These are phyloP conservation scores for Pachymerium ferrugineum DNA, from an alignment of 2,888 invertebrate genomes.

Conservation along the genomic window DNA sequence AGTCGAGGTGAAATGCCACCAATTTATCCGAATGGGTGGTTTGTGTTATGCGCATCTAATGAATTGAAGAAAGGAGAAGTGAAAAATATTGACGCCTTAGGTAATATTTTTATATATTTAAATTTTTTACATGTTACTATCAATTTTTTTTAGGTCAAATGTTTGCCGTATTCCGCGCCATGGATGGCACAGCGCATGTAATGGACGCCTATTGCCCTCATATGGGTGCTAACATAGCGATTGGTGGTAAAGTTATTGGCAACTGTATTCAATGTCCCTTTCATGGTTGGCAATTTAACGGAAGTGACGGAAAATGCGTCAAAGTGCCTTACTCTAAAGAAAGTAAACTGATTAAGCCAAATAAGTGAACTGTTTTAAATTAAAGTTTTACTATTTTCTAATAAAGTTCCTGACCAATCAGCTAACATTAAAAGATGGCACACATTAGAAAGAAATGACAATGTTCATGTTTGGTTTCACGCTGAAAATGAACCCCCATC, in stretches of 20 bases:
- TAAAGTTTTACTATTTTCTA: no score
- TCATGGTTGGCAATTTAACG: constrained; percentile 78
- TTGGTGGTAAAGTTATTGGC: constrained; percentile 63
- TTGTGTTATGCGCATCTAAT: background rate
- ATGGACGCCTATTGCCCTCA: constrained; percentile 87
- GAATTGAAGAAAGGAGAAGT: background rate
- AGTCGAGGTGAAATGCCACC: background rate
- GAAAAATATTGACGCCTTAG: background rate
- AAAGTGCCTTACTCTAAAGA: constrained; percentile 66
- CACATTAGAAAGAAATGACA: constrained; percentile 62
- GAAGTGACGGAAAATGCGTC: constrained; percentile 64
- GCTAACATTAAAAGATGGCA: constrained; percentile 66
- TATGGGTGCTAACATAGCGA: constrained; percentile 76
- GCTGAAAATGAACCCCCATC: constrained; percentile 62
- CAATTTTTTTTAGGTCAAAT: constrained; percentile 55
- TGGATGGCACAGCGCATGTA: constrained; percentile 59
- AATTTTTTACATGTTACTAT: background rate
- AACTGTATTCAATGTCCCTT: constrained; percentile 83
- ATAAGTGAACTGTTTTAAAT: background rate
- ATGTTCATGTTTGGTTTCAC: constrained; percentile 80
- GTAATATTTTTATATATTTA: background rate
- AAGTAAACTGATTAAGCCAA: constrained; percentile 44
- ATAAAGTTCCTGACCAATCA: constrained; percentile 62
- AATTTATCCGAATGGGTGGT: constrained; percentile 1
- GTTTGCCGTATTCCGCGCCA: constrained; percentile 63